Evolutionary conservation across 2,113 vertebrate species (phyloP).

Genomic region (Triplophysa tibetana): DNA sequence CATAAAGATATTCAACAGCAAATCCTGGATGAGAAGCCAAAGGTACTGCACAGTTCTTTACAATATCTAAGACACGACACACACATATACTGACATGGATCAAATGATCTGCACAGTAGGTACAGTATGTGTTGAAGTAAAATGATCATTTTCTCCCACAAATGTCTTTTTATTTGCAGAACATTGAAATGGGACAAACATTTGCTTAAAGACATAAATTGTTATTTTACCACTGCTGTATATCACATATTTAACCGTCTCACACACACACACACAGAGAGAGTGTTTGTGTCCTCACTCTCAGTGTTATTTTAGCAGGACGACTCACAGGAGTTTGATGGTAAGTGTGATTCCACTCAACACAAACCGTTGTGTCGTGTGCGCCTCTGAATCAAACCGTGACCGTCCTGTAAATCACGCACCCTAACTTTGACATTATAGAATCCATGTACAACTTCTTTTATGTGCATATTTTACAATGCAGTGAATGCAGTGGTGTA

Average conservation of each 20-base stretch:
- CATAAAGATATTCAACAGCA: slow-evolving; percentile 97
- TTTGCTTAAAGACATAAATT: too few relatives aligned
- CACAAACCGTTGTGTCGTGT: neutral
- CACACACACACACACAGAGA: neutral
- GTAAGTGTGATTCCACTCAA: slow-evolving; percentile 61
- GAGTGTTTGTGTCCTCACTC: slow-evolving; percentile 48
- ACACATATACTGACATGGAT: neutral
- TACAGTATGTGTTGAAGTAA: too few relatives aligned
- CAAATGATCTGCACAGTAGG: too few relatives aligned
- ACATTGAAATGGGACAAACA: too few relatives aligned
- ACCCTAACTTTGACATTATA: too few relatives aligned
- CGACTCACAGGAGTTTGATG: slow-evolving; percentile 55
- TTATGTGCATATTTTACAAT: too few relatives aligned
- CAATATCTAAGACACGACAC: neutral
- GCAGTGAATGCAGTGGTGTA: too few relatives aligned
- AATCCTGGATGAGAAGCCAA: slow-evolving; percentile 94
- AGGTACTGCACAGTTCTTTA: slow-evolving; percentile 77
- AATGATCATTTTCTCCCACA: too few relatives aligned
- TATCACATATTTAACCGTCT: too few relatives aligned
- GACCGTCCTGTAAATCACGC: neutral
- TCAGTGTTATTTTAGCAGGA: slow-evolving; percentile 67
- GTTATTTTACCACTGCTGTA: too few relatives aligned
- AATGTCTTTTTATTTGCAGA: too few relatives aligned
- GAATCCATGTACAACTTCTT: too few relatives aligned
- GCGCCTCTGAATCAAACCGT: neutral